Conservation (phyloP, 2,888 invertebrate genomes). For the Apotomis capreana region DNA sequence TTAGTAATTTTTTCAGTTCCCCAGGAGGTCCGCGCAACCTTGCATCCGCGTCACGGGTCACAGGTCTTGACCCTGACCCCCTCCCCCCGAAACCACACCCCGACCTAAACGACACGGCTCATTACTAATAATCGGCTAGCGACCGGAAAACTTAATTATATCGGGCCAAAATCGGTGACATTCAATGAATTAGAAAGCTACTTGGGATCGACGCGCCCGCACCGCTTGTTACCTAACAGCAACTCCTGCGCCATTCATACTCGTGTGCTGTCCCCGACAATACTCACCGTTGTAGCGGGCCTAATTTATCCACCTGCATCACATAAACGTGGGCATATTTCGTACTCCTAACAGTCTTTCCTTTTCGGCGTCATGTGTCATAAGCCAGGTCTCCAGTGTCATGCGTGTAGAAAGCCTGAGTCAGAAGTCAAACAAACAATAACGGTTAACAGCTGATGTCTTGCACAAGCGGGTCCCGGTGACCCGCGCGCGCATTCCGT, state of each 20-base stretch:
- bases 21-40: conserved; percentile 14
- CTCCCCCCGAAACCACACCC: conserved; percentile 15
- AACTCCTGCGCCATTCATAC: conserved; percentile 21
- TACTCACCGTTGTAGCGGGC: conserved; percentile 4
- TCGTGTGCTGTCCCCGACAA: conserved; percentile 25
- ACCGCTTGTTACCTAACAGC: conserved; percentile 21
- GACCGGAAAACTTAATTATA: conserved; percentile 36
- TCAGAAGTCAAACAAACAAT: conserved; percentile 24
- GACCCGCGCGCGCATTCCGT: conserved; percentile 30
- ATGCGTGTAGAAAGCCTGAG: conserved; percentile 14
- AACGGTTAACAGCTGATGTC: conserved; percentile 8
- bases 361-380: not conserved
- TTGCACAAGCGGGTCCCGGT: conserved; percentile 27
- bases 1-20: not conserved
- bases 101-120: conserved; percentile 33
- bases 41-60: conserved; percentile 22
- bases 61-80: conserved; percentile 27
- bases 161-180: conserved; percentile 31
- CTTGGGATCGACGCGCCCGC: conserved; percentile 24
- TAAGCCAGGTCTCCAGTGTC: not conserved
- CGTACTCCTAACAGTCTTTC: not conserved
- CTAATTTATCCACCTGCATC: conserved; percentile 4
- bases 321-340: not conserved
- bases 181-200: conserved; percentile 38
- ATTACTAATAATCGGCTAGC: conserved; percentile 32